A percentile compares a stretch with the other conserved stretches of the same genome.
Evolutionary conservation across 2,888 invertebrate genomes (phyloP).

Genomic region (Drosophila dives): DNA sequence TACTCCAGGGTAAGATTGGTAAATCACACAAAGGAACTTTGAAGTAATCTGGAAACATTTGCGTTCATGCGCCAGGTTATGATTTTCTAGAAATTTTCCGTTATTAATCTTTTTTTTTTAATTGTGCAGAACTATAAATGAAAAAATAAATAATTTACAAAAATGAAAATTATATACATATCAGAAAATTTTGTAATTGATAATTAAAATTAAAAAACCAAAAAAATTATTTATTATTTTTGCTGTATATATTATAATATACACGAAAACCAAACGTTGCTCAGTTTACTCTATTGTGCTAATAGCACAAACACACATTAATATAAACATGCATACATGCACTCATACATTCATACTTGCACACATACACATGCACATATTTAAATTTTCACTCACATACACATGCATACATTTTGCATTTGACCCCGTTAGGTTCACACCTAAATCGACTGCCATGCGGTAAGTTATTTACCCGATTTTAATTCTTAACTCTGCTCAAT

Average conservation of each 20-base stretch:
- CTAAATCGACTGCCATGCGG: conserved; percentile 48
- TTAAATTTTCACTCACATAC: neutral
- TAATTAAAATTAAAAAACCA: neutral
- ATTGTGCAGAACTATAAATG: neutral
- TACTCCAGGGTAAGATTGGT: neutral
- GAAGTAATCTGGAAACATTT: conserved; percentile 21
- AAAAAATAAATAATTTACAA: neutral
- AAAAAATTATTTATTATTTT: neutral
- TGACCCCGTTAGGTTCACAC: conserved; percentile 66
- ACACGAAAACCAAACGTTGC: neutral
- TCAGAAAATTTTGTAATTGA: neutral
- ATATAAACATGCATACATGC: conserved; percentile 1
- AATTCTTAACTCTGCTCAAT: conserved; percentile 26
- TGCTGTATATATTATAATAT: neutral
- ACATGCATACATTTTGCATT: conserved; percentile 33
- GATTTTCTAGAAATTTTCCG: neutral
- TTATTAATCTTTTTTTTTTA: neutral
- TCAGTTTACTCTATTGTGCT: neutral
- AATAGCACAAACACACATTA: neutral
- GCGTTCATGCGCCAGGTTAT: conserved; percentile 24
- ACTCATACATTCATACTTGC: neutral
- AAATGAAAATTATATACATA: neutral
- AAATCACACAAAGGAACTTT: conserved; percentile 17
- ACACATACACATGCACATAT: neutral
- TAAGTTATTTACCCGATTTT: conserved; percentile 36